Conservation (phyloP, 2,113 vertebrate genomes). For the Dipodomys spectabilis region DNA sequence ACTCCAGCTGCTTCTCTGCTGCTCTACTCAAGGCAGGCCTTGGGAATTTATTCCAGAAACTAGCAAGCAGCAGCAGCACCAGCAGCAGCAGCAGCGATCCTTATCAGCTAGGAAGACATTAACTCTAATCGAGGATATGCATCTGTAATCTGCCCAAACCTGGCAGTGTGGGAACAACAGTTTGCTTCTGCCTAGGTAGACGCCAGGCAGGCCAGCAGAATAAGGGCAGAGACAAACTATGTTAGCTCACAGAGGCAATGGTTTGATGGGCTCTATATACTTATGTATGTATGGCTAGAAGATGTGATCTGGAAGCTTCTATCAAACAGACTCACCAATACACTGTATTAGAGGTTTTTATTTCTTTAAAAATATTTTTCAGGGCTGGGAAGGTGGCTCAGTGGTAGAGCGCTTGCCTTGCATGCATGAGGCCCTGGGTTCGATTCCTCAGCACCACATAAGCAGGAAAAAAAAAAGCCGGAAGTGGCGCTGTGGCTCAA, state of each 20-base stretch:
- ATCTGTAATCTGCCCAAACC: neutral
- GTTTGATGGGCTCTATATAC: rapidly evolving
- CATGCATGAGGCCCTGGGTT: too few relatives aligned
- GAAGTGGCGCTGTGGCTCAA: too few relatives aligned
- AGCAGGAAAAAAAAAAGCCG: too few relatives aligned
- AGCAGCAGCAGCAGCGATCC: neutral
- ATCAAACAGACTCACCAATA: neutral
- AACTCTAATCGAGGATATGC: neutral
- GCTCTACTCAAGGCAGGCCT: neutral
- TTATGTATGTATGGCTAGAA: neutral
- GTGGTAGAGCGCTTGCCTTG: too few relatives aligned
- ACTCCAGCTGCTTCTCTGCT: neutral
- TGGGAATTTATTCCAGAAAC: neutral
- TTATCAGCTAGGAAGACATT: neutral
- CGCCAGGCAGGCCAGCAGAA: neutral
- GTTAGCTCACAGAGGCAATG: neutral
- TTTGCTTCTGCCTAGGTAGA: neutral
- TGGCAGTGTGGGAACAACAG: neutral
- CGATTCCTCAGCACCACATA: too few relatives aligned
- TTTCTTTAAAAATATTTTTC: neutral
- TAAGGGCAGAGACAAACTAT: neutral
- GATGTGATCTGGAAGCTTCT: neutral
- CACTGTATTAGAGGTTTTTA: neutral
- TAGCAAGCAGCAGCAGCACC: neutral
- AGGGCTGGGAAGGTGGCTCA: too few relatives aligned